Percentiles rank a stretch among this genome's conserved stretches.
These are phyloP conservation scores for Eupithecia inturbata DNA, from an alignment of 2,888 invertebrate genomes.

Conservation along the genomic window DNA sequence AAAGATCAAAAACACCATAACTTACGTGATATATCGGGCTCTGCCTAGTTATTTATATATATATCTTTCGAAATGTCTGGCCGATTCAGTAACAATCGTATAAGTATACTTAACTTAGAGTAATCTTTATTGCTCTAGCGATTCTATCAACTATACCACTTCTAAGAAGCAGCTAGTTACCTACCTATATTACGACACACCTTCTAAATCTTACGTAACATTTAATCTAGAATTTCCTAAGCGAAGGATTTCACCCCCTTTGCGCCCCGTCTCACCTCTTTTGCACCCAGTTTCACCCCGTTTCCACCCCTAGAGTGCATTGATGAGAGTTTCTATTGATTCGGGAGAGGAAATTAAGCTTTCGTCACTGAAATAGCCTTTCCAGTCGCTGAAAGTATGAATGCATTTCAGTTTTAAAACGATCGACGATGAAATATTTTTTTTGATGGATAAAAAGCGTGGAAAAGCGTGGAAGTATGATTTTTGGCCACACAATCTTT, in stretches of 20 bases:
- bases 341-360: conserved; percentile 21
- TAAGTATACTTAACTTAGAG: too few species aligned
- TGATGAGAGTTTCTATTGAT: conserved; percentile 39
- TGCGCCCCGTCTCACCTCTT: neutral
- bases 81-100: too few species aligned
- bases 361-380: conserved; percentile 14
- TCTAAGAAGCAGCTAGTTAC: too few species aligned
- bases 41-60: neutral
- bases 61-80: too few species aligned
- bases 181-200: neutral
- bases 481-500: too few species aligned
- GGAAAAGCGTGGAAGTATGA: neutral
- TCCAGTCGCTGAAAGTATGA: conserved; percentile 5
- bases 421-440: neutral
- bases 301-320: conserved; percentile 18
- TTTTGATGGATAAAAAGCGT: too few species aligned
- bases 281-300: conserved; percentile 3
- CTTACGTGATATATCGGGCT: neutral
- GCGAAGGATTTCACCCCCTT: conserved; percentile 41
- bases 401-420: neutral
- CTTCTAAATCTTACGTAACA: conserved; percentile 41
- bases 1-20: neutral
- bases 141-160: too few species aligned
- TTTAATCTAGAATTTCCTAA: conserved; percentile 39
- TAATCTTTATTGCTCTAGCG: too few species aligned